Evolutionary conservation across 1,140 invertebrate genomes (phyloP).

Genomic region (Micrasema longulum): DNA sequence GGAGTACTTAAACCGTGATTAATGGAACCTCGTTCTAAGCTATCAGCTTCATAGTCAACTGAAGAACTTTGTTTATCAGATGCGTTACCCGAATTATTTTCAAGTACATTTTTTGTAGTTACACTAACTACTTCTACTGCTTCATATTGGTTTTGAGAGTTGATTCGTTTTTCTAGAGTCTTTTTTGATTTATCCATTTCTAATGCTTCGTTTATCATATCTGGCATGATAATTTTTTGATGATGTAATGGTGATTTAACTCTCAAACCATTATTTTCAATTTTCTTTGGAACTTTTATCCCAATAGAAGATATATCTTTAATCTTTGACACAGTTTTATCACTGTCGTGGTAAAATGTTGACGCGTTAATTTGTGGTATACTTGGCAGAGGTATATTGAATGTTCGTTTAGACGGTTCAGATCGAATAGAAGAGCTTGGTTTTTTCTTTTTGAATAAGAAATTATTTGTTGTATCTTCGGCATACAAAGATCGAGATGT

Average conservation of each 20-base stretch:
- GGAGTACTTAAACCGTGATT: slow-evolving; percentile 71
- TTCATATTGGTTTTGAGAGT: slow-evolving; percentile 20
- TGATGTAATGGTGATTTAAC: slow-evolving; percentile 36
- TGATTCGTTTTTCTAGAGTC: not conserved
- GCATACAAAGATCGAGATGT: slow-evolving; percentile 50
- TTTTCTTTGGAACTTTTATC: slow-evolving; percentile 56
- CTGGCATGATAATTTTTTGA: slow-evolving; percentile 68
- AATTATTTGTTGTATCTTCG: slow-evolving; percentile 50
- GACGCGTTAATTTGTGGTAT: slow-evolving; percentile 55
- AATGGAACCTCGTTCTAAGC: slow-evolving; percentile 74
- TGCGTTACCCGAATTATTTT: slow-evolving; percentile 3
- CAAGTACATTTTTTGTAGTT: not conserved
- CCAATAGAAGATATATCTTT: slow-evolving; percentile 59
- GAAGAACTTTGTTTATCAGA: slow-evolving; percentile 54
- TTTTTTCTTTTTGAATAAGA: slow-evolving; percentile 53
- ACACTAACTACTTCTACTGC: slow-evolving; percentile 10
- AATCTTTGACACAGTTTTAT: slow-evolving; percentile 57
- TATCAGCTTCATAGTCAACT: slow-evolving; percentile 82
- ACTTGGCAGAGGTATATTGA: slow-evolving; percentile 62
- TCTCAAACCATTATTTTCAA: slow-evolving; percentile 11
- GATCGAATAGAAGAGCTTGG: slow-evolving; percentile 62
- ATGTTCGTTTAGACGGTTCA: slow-evolving; percentile 61
- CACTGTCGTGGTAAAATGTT: slow-evolving; percentile 48
- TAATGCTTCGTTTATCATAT: slow-evolving; percentile 74
- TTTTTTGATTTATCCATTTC: slow-evolving; percentile 62